Evolutionary conservation across 2,113 vertebrate genomes (phyloP), one percentile per base, ranked within the genome.

Genomic region (Heterochromis multidens): DNA sequence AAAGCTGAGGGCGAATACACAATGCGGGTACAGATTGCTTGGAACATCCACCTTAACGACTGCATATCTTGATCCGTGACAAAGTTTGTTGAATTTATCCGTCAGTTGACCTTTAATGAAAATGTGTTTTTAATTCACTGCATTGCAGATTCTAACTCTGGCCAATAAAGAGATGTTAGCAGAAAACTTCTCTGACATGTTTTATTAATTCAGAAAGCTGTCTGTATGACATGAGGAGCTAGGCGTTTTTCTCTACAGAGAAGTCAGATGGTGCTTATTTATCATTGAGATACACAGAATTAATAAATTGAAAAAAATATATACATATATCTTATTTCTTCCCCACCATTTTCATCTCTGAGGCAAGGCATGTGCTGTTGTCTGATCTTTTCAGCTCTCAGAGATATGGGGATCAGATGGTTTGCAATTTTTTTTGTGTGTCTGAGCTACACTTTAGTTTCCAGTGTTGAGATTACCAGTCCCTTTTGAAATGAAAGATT

Each of bases 91-190:
- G 77, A 77, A 89, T 83, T 74, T 57, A 49, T 90, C 84, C 35
- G 56, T 49, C 23, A 37, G 61, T 29, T 88, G 88, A 93, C 92
- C 91, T 95, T 94, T 87, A 65, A 49, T 10, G 14, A 79, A 84
- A 91, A 91, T 79, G 21, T 72, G 12, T 91, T 89, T 93, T 89
- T 87, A 82, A 90, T 91, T 85, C 37, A 4, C 67, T 43, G 83
- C 80, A 82, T 17, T 87, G 59, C 84, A 10, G 54, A 56, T 46
- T 56, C 35, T 59, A 8, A 31, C 77, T 58, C 31, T 7, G 52
- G 33, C 81, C 52, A 83, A 57, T 23, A 80, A 82, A 83, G 80
- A 65, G 23, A 85, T 84, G 77, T 74, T 77, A 84, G 77, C 33
- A 46, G 87, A 86, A 9, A 82, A 77, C 81, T 2, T 83, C 63